Percentiles rank a stretch among this genome's conserved stretches.
phyloP scores from a whole-genome alignment of 1,140 invertebrate genomes.

The Nymphalis io region DNA sequence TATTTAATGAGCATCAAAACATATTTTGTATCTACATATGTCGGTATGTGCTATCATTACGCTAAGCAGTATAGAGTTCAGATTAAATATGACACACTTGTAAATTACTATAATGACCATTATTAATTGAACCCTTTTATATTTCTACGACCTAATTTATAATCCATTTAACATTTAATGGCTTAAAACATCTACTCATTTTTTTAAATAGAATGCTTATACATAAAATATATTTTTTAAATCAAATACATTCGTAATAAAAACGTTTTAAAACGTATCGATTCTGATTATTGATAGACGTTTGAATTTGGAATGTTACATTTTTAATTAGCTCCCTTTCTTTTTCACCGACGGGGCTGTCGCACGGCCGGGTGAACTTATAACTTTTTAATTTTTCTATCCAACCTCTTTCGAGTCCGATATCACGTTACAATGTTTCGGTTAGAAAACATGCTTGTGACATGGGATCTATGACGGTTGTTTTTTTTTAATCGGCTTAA shows the following conservation, averaged over 20 bases:
- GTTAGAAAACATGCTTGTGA: slow-evolving; percentile 52
- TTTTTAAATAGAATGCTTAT: no score
- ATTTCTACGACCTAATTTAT: no score
- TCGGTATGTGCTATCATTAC: no score
- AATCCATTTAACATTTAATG: no score
- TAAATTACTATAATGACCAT: no score
- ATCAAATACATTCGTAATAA: background rate
- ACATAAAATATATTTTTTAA: no score
- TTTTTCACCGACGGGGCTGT: slow-evolving; percentile 62
- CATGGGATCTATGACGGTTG: slow-evolving; percentile 51
- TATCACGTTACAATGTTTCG: slow-evolving; percentile 57
- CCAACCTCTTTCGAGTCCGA: slow-evolving; percentile 35
- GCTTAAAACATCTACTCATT: no score
- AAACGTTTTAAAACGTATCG: slow-evolving; percentile 18
- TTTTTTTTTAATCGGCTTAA: slow-evolving; percentile 39
- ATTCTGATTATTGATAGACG: slow-evolving; percentile 43
- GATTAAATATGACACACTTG: no score
- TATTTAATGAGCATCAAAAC: no score
- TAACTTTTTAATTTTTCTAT: slow-evolving; percentile 57
- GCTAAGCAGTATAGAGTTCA: no score
- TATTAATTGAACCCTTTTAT: no score
- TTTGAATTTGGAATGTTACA: slow-evolving; percentile 44
- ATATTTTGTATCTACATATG: no score
- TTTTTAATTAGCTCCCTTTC: slow-evolving; percentile 48
- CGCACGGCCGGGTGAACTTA: slow-evolving; percentile 60